phyloP scores from a whole-genome alignment of 2,113 vertebrate species.

The Okapia johnstoni region DNA sequence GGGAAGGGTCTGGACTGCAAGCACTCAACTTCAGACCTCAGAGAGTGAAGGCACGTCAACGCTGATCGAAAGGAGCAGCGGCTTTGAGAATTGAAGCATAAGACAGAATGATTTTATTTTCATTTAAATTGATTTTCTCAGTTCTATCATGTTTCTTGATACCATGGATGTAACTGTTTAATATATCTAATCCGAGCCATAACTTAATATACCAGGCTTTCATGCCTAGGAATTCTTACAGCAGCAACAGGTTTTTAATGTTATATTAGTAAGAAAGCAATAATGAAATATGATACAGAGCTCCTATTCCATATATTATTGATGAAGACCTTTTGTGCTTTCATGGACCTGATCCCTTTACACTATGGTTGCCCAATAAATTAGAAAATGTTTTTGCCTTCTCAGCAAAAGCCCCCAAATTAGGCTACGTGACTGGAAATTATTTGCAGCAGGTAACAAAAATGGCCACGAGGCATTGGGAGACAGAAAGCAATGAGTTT shows the following conservation, averaged over 20 bases:
- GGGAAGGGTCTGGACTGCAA: neutral
- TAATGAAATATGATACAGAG: conserved; percentile 5
- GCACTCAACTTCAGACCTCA: neutral
- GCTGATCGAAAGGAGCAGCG: neutral
- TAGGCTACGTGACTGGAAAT: neutral
- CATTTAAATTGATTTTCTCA: conserved; percentile 56
- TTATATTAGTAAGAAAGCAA: conserved; percentile 50
- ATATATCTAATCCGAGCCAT: neutral
- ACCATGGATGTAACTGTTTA: conserved; percentile 12
- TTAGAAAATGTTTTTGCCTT: conserved; percentile 49
- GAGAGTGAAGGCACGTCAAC: neutral
- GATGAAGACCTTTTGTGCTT: conserved; percentile 53
- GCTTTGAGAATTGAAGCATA: conserved; percentile 28
- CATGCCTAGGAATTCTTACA: conserved; percentile 28
- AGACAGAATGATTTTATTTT: conserved; percentile 58
- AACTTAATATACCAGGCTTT: conserved; percentile 29
- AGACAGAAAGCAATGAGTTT: neutral
- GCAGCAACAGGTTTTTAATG: conserved; percentile 38
- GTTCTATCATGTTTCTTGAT: conserved; percentile 25
- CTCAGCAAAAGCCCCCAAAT: conserved; percentile 36
- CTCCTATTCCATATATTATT: conserved; percentile 42
- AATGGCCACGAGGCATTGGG: neutral
- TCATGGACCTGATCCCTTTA: neutral
- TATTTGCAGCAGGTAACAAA: conserved; percentile 43
- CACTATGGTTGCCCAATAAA: neutral